These are phyloP conservation scores for Meles meles DNA, from an alignment of 2,113 vertebrate species.

Conservation along the genomic window DNA sequence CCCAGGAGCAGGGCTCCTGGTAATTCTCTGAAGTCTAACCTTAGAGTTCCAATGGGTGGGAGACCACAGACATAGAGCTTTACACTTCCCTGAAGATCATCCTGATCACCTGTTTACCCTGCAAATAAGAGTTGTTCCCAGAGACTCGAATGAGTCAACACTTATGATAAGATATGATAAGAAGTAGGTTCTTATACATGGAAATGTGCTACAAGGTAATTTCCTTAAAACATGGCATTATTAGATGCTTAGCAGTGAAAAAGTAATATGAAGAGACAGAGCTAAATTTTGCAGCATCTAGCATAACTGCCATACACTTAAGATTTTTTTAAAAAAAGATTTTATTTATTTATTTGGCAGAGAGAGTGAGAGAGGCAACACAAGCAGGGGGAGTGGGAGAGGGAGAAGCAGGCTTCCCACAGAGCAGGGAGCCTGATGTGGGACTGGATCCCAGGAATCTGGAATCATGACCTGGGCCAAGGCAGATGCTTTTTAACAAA, in stretches of 20 bases:
- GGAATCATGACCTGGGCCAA: too few relatives aligned
- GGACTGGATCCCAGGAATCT: too few relatives aligned
- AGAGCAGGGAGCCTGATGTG: too few relatives aligned
- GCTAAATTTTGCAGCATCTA: neutral
- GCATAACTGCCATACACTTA: neutral
- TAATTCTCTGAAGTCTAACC: neutral
- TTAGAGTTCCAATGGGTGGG: neutral
- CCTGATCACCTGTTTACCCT: neutral
- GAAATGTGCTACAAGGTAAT: neutral
- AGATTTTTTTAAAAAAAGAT: neutral
- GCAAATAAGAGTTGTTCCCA: neutral
- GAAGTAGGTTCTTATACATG: neutral
- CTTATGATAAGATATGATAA: neutral
- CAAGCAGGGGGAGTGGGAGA: too few relatives aligned
- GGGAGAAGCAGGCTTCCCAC: too few relatives aligned
- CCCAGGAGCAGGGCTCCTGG: neutral
- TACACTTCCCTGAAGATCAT: neutral
- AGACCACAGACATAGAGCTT: neutral
- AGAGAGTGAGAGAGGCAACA: too few relatives aligned
- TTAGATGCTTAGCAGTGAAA: conserved; percentile 2
- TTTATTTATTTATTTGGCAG: too few relatives aligned
- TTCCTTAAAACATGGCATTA: conserved; percentile 13
- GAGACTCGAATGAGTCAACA: conserved; percentile 9
- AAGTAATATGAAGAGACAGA: neutral
- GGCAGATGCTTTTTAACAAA: too few relatives aligned